Percentiles rank a stretch among this genome's conserved stretches.
These are phyloP conservation scores for Brachylomia viminalis DNA, from an alignment of 2,888 invertebrate genomes.

Conservation along the genomic window DNA sequence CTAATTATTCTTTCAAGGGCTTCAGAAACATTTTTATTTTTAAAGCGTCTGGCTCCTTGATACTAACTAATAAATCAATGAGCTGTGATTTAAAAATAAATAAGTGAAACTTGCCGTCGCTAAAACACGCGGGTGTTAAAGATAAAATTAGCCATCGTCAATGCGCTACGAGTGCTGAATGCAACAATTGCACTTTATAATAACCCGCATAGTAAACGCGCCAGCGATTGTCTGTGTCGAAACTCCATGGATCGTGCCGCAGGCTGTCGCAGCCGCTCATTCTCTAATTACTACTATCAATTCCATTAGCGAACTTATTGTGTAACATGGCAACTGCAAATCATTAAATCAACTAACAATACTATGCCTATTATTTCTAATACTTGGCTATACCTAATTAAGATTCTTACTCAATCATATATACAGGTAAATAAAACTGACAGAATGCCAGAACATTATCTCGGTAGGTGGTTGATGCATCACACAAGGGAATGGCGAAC, in stretches of 20 bases:
- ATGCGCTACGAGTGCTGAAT: conserved; percentile 77
- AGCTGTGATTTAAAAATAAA: conserved; percentile 39
- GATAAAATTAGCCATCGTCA: conserved; percentile 72
- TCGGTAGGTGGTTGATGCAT: conserved; percentile 74
- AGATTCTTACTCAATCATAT: conserved; percentile 53
- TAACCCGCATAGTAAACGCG: conserved; percentile 86
- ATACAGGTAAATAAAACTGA: conserved; percentile 59
- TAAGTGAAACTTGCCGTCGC: conserved; percentile 53
- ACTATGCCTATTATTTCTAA: conserved; percentile 48
- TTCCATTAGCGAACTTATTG: conserved; percentile 80
- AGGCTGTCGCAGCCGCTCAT: conserved; percentile 75
- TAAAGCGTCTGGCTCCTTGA: conserved; percentile 26
- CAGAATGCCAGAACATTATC: conserved; percentile 71
- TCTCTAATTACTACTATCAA: conserved; percentile 83
- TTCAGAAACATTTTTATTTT: conserved; percentile 38
- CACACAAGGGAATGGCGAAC: conserved; percentile 70
- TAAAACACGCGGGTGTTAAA: conserved; percentile 62
- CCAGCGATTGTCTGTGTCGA: conserved; percentile 80
- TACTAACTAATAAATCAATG: conserved; percentile 26
- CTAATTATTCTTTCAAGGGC: conserved; percentile 55
- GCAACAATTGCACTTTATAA: conserved; percentile 82
- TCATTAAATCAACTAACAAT: conserved; percentile 65
- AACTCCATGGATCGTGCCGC: conserved; percentile 73
- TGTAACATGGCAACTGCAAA: conserved; percentile 71
- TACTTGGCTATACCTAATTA: conserved; percentile 54